Evolutionary conservation across 2,888 invertebrate species (phyloP), one percentile per base, ranked within the genome.

Genomic region (Galerucella pusilla): DNA sequence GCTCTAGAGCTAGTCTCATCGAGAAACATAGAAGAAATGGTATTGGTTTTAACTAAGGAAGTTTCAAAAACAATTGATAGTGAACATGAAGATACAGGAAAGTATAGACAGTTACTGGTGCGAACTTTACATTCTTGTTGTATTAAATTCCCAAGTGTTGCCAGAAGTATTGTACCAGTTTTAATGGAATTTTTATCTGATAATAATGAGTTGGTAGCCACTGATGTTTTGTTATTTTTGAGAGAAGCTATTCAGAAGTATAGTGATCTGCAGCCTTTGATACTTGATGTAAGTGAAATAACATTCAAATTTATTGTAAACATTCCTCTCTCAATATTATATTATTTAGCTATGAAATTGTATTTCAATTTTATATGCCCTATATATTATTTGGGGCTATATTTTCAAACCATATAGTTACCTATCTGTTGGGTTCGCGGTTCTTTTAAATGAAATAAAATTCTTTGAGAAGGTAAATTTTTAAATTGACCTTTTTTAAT

Each of bases 241-340:
- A 91, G 99, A 35, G 97, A 98, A 87, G 98, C 98, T n/a, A 94
- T 99, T 81, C 96, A 98, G 86, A 93, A 96, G 86, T 97, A 97
- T 89, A 94, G 95, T 45, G 90, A 93, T 79, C 90, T 99, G 16
- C 90, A 95, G 75, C 91, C 93, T 1, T 90, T 95, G 0, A 96
- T 99, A 79, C 94, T 98, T 78, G 93, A 95, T 88, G 93, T 93
- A 83, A 79, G 78, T 57, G 16, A 16, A 6, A n/a, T 5, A 52
- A 16, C 16, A 57, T 16, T 57, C 9, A 42, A 42, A 42, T 42
- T 42, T 7, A 42, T 71, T 57, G 28, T 68, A 70, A 35, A 35
- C 52, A 28, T 28, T 4, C 28, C 28, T 28, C 20, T 20, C 20
- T 20, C 20, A 20, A 20, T 20, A 20, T 20, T 20, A 20, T 20